Percentiles rank a stretch among this genome's conserved stretches.
Conservation (phyloP, 2,888 invertebrate species). For the Volucella zonaria region DNA sequence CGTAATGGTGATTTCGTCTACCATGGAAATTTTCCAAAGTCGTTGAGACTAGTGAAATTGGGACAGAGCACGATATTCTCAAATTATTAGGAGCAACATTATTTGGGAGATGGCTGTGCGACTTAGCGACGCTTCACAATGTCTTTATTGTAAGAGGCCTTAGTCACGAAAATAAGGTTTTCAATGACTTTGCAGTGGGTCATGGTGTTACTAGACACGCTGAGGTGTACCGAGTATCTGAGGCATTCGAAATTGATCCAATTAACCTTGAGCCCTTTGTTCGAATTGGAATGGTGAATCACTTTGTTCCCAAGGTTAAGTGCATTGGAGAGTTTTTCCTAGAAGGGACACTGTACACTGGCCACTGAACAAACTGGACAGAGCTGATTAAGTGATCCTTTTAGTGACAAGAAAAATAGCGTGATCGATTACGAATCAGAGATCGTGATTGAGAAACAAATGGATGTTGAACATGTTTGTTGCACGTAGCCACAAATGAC, state of each 20-base stretch:
- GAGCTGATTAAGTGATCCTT: no score
- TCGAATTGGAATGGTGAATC: slow-evolving; percentile 13
- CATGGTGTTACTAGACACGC: slow-evolving; percentile 42
- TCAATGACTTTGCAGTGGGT: slow-evolving; percentile 62
- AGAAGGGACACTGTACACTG: no score
- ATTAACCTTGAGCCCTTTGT: slow-evolving; percentile 47
- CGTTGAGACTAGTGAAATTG: slow-evolving; percentile 63
- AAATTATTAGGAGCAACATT: slow-evolving; percentile 33
- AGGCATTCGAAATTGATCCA: slow-evolving; percentile 47
- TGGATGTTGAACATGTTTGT: no score
- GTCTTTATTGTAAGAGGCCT: slow-evolving; percentile 10
- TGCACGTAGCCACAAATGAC: no score
- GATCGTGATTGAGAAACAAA: no score
- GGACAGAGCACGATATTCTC: slow-evolving; percentile 62
- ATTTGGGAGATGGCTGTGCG: slow-evolving; percentile 9
- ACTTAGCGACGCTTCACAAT: slow-evolving; percentile 7
- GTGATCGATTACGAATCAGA: no score
- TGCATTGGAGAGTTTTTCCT: background rate
- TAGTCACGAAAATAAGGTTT: slow-evolving; percentile 68
- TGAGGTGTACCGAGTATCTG: background rate
- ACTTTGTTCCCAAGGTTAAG: slow-evolving; percentile 14
- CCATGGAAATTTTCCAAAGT: slow-evolving; percentile 30
- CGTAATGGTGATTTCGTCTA: slow-evolving; percentile 18
- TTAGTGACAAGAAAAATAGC: no score
- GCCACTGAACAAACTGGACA: no score